These are phyloP conservation scores for Glyphotaelius pellucidus DNA, from an alignment of 2,888 invertebrate genomes.

Conservation along the genomic window DNA sequence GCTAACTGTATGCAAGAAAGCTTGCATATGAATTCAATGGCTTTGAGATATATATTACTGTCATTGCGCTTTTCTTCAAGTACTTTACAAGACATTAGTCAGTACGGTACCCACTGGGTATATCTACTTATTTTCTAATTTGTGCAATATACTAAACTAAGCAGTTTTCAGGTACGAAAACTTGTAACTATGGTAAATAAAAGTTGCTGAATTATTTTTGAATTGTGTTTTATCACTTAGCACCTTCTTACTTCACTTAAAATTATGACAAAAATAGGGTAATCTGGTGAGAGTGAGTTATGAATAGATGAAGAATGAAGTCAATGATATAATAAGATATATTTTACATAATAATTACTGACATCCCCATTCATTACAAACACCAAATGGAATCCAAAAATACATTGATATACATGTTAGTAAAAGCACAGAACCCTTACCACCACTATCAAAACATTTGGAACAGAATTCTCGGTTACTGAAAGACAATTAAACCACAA, in stretches of 20 bases:
- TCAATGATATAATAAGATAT: constrained; percentile 48
- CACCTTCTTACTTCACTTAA: constrained; percentile 2
- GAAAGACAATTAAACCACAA: constrained; percentile 28
- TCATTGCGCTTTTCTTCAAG: not conserved
- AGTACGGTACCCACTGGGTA: not conserved
- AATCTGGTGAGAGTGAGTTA: not conserved
- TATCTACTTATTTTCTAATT: not conserved
- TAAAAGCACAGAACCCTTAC: constrained; percentile 44
- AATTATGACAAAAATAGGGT: constrained; percentile 18
- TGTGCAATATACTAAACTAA: not conserved
- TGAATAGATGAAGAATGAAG: constrained; percentile 38
- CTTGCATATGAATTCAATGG: not conserved
- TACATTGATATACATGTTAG: constrained; percentile 48
- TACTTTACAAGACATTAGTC: not conserved
- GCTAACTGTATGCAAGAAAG: not conserved
- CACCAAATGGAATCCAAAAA: constrained; percentile 47
- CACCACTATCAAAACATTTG: constrained; percentile 40
- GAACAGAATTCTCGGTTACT: constrained; percentile 20
- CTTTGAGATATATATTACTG: not conserved
- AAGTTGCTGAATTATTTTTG: not conserved
- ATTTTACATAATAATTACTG: constrained; percentile 48
- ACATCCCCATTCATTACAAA: constrained; percentile 48
- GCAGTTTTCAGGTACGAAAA: not conserved
- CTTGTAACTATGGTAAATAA: constrained; percentile 2
- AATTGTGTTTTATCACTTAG: not conserved